Base-by-base conservation (phyloP, 2,113 vertebrate genomes). In the Archilochus colubris region DNA sequence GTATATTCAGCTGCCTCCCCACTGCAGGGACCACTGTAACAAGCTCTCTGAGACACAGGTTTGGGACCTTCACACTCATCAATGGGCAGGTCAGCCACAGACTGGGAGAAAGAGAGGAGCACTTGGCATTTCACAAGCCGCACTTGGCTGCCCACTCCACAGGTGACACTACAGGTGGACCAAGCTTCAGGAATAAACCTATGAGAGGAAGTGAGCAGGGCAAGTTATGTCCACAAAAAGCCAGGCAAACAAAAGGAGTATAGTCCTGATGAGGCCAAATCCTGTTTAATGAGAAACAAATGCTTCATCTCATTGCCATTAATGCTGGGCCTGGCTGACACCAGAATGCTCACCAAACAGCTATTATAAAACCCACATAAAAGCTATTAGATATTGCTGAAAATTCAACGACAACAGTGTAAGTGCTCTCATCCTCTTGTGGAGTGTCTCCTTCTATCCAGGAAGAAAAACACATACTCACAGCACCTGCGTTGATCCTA, bases 141-240 rank as follows among this genome's bases (percentile, higher is more conserved):
- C 44, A 97, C 97, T 95, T 99, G 99, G 58, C 96, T 97, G 19
- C 99, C 99, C 22, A 98, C 96, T 17, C 99, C 99, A 48, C 99
- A 99, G 20, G 98, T 99, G 69, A 98, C 98, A 59, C 98, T 99
- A 95, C 99, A 99, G 64, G 98, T 67, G 7, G 98, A 98, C 99
- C 99, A 99, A 64, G 98, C 97, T 83, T 98, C 98, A 9, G 99
- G 98, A 97, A 99, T 98, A 97, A 99, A 99, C 91, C 99, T 99
- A 85, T 88, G 64, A 91, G 62, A 95, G 82, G 43, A 91, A 68
- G 40, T 77, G 16, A 80, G 25, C 10, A 31, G 81, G 23, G 15
- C 40, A 89, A 31, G 21, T 62, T 87, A 70, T 10, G 6, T 4
- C 22, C 46, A 62, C 6, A 51, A 23, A 36, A 12, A 73, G 3